Evolutionary conservation across 2,888 invertebrate species (phyloP).

Genomic region (Ennomos quercinarius): DNA sequence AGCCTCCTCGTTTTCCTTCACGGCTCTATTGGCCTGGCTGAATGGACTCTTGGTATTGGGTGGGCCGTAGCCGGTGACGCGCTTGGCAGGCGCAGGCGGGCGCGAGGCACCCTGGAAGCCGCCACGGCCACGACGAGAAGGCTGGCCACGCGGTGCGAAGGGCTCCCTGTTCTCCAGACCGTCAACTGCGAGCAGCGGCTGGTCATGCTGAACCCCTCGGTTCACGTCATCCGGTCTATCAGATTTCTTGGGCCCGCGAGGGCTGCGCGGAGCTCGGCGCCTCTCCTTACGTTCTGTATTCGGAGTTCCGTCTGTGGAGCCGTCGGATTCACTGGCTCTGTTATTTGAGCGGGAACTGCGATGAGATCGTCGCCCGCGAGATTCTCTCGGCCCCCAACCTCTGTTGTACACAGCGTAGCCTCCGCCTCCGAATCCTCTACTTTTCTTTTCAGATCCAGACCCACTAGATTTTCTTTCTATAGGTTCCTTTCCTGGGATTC

Average conservation of each 20-base stretch:
- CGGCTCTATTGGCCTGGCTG: constrained; percentile 77
- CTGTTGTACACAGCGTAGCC: constrained; percentile 77
- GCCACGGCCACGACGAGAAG: constrained; percentile 94
- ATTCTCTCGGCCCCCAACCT: constrained; percentile 79
- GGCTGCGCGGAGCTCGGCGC: constrained; percentile 83
- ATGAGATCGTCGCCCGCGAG: constrained; percentile 80
- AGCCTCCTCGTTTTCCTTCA: constrained; percentile 70
- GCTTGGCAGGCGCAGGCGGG: constrained; percentile 83
- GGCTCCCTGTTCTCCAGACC: constrained; percentile 87
- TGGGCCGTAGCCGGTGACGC: constrained; percentile 92
- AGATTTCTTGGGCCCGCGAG: constrained; percentile 86
- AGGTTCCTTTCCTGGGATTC: constrained; percentile 78
- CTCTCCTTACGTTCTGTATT: constrained; percentile 81
- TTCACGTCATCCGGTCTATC: constrained; percentile 84
- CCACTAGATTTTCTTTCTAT: constrained; percentile 78
- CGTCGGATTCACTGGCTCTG: constrained; percentile 89
- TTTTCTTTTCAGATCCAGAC: constrained; percentile 82
- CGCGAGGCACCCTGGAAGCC: constrained; percentile 75
- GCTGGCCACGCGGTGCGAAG: constrained; percentile 95
- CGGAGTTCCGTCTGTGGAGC: constrained; percentile 89
- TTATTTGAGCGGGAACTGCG: constrained; percentile 78
- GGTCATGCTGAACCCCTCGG: constrained; percentile 55
- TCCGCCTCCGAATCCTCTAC: constrained; percentile 76
- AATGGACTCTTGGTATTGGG: constrained; percentile 93
- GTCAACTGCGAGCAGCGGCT: constrained; percentile 52